Percentiles rank a stretch among this genome's conserved stretches.
Conservation (phyloP, 2,797 vertebrate species). For the Lutjanus argentimaculatus region DNA sequence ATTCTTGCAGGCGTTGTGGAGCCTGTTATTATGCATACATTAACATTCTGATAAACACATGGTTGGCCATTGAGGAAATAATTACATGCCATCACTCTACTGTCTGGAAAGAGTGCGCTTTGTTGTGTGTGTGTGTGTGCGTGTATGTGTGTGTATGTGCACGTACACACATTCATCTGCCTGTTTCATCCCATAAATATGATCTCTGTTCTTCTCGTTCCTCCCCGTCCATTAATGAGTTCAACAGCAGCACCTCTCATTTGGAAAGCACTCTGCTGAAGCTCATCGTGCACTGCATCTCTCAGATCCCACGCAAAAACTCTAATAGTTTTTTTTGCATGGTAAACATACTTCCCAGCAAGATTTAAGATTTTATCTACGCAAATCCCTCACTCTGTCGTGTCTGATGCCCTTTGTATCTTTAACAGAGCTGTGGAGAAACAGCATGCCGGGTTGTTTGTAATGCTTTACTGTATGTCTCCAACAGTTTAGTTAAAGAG, state of each 20-base stretch:
- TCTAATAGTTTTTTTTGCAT: conserved; percentile 15
- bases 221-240: conserved; percentile 68
- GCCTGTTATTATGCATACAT: conserved; percentile 99
- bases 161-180: conserved; percentile 52
- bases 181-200: conserved; percentile 73
- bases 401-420: conserved; percentile 42
- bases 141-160: not conserved
- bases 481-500: conserved; percentile 13
- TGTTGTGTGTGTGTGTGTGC: conserved; percentile 48
- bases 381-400: conserved; percentile 9
- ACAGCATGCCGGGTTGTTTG: conserved; percentile 16
- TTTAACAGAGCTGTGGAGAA: conserved; percentile 26
- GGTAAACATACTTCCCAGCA: conserved; percentile 40
- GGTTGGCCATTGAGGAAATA: conserved; percentile 93
- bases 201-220: conserved; percentile 70
- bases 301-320: conserved; percentile 44
- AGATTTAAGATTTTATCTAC: conserved; percentile 30
- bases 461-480: conserved; percentile 22
- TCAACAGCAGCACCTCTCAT: conserved; percentile 60
- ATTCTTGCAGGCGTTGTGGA: conserved; percentile 90
- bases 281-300: conserved; percentile 28
- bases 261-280: conserved; percentile 61
- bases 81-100: conserved; percentile 95
- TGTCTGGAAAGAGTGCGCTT: conserved; percentile 82
- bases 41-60: conserved; percentile 99